Base-by-base conservation (phyloP, 2,888 invertebrate genomes). In the Linnaemya tessellans region DNA sequence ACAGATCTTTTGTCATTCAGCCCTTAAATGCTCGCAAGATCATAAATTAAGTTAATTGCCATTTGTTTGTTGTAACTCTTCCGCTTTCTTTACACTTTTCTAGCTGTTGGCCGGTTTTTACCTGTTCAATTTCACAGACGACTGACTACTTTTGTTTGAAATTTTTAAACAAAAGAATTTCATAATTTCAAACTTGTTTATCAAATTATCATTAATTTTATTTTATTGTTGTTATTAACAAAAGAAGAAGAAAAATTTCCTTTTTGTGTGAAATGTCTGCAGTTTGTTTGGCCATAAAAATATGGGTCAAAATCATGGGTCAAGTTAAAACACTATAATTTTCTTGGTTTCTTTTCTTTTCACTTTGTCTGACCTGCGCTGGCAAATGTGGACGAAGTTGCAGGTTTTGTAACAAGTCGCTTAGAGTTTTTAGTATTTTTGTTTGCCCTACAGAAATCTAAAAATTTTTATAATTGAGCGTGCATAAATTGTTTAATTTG, bases 291-390 rank as follows among this genome's bases (percentile, higher is more conserved):
- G 22, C 10, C 20, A 43, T n/a, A 74, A 64, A 73, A 83, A 83
- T 78, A 13, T 78, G 54, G 78, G 77, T 78, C 77, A 83, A 78
- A 73, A 67, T 78, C 71, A 38, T n/a, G 46, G 58, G 46, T 60
- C 56, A 58, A 67, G 64, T 64, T 51, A 51, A 74, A 64, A 18
- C 38, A 64, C 4, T 22, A 51, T 18, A 74, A 25, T 62, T 49
- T 80, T 73, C n/a, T 35, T 35, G 11, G 8, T 60, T 20, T 67
- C 38, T 41, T 15, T 49, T 41, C 10, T 51, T 49, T 73, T 54
- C 22, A 41, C n/a, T 43, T 25, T 20, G 51, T 20, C 51, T 65
- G 64, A 54, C 38, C 54, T 20, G n/a, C 58, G 67, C 51, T 5
- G 11, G 25, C 7, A 25, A 49, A 8, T 54, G 25, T 51, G 8